Percentiles rank a stretch among this genome's conserved stretches.
These are phyloP conservation scores for Megathymus violae DNA, from an alignment of 1,140 invertebrate species.

Conservation along the genomic window DNA sequence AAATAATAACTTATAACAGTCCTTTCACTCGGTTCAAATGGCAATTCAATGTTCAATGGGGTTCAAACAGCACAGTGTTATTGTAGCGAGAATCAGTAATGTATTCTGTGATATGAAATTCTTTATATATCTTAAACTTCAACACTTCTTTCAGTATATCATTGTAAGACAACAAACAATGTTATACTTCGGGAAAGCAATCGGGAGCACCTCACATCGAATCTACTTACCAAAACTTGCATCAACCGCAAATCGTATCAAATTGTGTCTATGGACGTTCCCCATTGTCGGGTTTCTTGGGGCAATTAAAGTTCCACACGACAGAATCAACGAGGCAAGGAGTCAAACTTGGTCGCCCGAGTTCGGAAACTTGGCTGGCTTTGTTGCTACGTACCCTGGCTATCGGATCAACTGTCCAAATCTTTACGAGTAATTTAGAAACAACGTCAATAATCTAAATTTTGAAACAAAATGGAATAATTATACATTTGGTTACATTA, in stretches of 20 bases:
- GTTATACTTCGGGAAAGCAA: too few relatives aligned
- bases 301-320: conserved; percentile 64
- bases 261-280: conserved; percentile 65
- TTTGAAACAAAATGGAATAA: too few relatives aligned
- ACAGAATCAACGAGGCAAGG: conserved; percentile 44
- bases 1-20: too few relatives aligned
- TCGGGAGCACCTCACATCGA: conserved; percentile 38
- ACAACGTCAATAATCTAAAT: conserved; percentile 32
- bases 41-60: too few relatives aligned
- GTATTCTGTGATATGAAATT: too few relatives aligned
- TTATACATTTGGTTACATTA: too few relatives aligned
- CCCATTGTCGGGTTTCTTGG: conserved; percentile 50
- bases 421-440: conserved; percentile 55
- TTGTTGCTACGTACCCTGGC: conserved; percentile 30
- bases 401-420: conserved; percentile 51
- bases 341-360: conserved; percentile 38
- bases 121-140: too few relatives aligned
- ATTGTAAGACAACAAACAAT: too few relatives aligned
- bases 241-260: conserved; percentile 56
- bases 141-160: too few relatives aligned
- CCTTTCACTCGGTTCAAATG: too few relatives aligned
- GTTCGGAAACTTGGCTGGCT: conserved; percentile 45
- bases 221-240: conserved; percentile 41
- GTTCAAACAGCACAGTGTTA: too few relatives aligned
- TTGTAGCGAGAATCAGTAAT: too few relatives aligned